Evolutionary conservation across 2,888 invertebrate species (phyloP), one percentile per base, ranked within the genome.

Genomic region (Harpalus rufipes): DNA sequence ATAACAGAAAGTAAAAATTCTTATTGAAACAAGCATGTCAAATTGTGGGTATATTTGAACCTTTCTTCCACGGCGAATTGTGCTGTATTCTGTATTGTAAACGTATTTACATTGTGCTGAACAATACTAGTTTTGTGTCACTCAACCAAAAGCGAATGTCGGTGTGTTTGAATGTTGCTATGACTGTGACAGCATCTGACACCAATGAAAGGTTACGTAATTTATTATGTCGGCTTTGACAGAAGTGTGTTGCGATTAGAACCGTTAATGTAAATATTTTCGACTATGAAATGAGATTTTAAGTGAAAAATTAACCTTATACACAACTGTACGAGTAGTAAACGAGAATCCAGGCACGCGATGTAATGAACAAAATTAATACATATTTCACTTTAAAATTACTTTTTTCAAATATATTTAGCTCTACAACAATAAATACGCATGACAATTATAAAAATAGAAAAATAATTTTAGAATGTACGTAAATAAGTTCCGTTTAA

Each of bases 61-160:
- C 18, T 41, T 74, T 74, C 72, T 74, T 74, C 68, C 18, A 51
- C 72, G 72, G 41, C 72, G 72, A 41, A 44, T 74, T 74, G 10
- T 51, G 44, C 44, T 32, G 68, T 68, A 41, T 68, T 68, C 44
- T 44, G 68, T 44, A 44, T 74, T 74, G 72, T 74, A 74, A 74
- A 44, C 72, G 72, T 74, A 74, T 74, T 74, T 74, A 44, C 72
- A 74, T 74, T 74, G 72, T 74, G 44, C 14, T 44, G 72, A 74
- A 74, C 72, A 74, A 74, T 74, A 18, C 72, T 74, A 16, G 44
- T 18, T 74, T 74, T 74, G 72, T 41, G 21, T 18, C 44, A 74
- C 72, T 74, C 72, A 74, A 74, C 51, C 44, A 44, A 74, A 74
- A 44, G 41, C 44, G 14, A 74, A 44, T 44, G 72, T 18, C 44